Evolutionary conservation across 1,140 invertebrate genomes (phyloP), one percentile per base, ranked within the genome.

Genomic region (Magallana gigas): DNA sequence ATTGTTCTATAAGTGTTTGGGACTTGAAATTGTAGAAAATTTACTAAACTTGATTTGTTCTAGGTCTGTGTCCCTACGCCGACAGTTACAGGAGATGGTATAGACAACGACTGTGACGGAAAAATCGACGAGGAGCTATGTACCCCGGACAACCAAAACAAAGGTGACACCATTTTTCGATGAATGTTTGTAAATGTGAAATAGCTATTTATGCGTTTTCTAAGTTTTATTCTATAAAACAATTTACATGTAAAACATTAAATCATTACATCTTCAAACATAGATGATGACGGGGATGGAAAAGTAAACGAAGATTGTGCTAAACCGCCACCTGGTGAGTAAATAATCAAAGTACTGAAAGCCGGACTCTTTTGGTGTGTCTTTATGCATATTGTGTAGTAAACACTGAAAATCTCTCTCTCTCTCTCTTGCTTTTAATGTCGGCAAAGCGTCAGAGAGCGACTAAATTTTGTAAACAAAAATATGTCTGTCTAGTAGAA

Each of bases 271-370:
- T 18, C 16, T 82, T 57, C 48, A 56, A 8, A 23, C 4, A 83
- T 11, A 91, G 90, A 91, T 86, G 85, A 91, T 82, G 90, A 91
- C 76, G 89, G 90, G 5, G 92, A 92, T 87, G 92, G 91, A 14
- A 48, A 84, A 14, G 59, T 88, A 3, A 91, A 92, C 14, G 92
- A 92, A 88, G 92, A 92, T 76, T 91, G 91, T 64, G 88, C 90
- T 6, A 84, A 64, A 82, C 88, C 89, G 9, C 85, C 87, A 7
- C 90, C 90, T 87, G 83, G 91, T 92, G 68, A 84, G 88, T 87
- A 14, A 62, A 1, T 48, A 48, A 48, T 23, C 23, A 23, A 23
- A 23, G 23, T 23, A 23, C 23, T 23, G 23, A 23, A 23, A 23
- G 23, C 23, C 23, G 23, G 23, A 23, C 23, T 23, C 23, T 23